These are phyloP conservation scores for Passer montanus DNA, from an alignment of 2,113 vertebrate genomes.

Conservation along the genomic window DNA sequence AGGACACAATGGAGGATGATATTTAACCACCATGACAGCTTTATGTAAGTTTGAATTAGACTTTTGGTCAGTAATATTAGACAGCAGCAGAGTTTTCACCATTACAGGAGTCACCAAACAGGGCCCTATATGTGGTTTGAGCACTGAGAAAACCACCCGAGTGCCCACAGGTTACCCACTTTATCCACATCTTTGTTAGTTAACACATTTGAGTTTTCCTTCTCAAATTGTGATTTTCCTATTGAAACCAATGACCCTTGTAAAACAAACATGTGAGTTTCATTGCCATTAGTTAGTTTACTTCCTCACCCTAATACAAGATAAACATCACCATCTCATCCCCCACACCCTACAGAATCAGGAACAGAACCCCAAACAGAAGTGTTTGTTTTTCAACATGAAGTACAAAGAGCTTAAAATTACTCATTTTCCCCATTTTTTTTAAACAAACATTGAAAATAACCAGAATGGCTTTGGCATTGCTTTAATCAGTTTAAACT, in stretches of 20 bases:
- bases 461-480: neutral
- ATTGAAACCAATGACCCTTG: neutral
- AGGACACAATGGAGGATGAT: neutral
- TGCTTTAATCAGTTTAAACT: constrained; percentile 41
- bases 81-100: neutral
- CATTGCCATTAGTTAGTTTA: neutral
- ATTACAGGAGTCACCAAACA: neutral
- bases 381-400: neutral
- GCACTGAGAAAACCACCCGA: neutral
- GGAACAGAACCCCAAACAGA: neutral
- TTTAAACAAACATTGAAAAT: constrained; percentile 7
- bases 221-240: neutral
- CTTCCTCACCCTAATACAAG: neutral
- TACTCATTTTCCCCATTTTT: neutral
- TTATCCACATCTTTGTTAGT: neutral
- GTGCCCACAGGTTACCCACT: neutral
- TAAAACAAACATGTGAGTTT: neutral
- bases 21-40: neutral
- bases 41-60: neutral
- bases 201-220: neutral
- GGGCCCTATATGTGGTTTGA: neutral
- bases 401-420: neutral
- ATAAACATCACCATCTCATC: neutral
- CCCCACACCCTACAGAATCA: neutral
- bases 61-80: neutral